Conservation (phyloP, 2,888 invertebrate genomes). For the Oscheius myriophilus region DNA sequence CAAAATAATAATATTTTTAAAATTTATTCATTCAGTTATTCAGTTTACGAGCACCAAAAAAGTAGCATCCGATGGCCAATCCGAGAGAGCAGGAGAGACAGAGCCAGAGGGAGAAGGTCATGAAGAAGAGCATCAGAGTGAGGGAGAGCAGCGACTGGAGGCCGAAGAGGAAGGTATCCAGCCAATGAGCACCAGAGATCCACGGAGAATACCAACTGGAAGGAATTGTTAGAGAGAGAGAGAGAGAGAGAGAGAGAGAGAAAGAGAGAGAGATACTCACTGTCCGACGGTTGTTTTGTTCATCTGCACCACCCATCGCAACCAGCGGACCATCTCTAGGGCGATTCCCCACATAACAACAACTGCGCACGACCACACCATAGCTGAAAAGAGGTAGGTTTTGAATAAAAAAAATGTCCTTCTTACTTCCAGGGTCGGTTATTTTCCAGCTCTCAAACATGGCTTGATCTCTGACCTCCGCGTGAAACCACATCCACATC, state of each 20-base stretch:
- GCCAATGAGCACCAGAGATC: constrained; percentile 7
- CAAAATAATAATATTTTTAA: too few relatives aligned
- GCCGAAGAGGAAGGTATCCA: constrained; percentile 20
- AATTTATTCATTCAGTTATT: background rate
- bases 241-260: background rate
- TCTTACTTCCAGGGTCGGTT: constrained; percentile 23
- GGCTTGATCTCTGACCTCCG: constrained; percentile 18
- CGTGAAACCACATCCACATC: constrained; percentile 39
- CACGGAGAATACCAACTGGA: constrained; percentile 20
- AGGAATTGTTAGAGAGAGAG: background rate
- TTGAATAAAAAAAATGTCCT: background rate
- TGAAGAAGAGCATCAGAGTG: constrained; percentile 28
- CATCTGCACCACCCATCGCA: constrained; percentile 19
- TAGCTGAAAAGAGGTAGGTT: constrained; percentile 7
- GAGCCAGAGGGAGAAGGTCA: constrained; percentile 26
- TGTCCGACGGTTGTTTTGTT: background rate
- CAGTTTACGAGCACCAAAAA: constrained; percentile 23
- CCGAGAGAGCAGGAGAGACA: constrained; percentile 18
- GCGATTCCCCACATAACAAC: constrained; percentile 20
- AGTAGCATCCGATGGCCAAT: constrained; percentile 18
- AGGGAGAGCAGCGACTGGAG: constrained; percentile 16
- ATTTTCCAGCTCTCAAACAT: constrained; percentile 32
- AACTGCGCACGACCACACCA: constrained; percentile 27
- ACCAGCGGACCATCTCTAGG: constrained; percentile 23
- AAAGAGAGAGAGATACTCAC: background rate